Conservation (phyloP, 1,140 invertebrate genomes). For the Cyphomyrmex costatus region DNA sequence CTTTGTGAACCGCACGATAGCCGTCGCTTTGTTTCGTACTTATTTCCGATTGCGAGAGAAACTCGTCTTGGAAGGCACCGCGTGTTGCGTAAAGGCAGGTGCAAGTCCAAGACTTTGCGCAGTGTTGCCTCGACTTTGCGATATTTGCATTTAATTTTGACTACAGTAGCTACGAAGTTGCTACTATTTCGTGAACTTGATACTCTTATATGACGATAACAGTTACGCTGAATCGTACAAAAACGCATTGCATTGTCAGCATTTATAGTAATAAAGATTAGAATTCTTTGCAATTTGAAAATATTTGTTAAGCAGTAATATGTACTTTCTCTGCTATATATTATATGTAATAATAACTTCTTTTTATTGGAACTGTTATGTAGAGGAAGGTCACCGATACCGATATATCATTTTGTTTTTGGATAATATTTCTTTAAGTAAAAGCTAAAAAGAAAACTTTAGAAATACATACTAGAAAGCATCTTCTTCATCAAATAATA, state of each 20-base stretch:
- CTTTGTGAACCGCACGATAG: constrained; percentile 37
- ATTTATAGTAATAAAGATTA: background rate
- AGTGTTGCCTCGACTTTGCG: constrained; percentile 27
- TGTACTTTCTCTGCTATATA: background rate
- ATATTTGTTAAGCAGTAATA: background rate
- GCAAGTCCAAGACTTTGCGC: constrained; percentile 36
- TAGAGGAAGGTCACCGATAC: no score
- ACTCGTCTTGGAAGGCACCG: constrained; percentile 19
- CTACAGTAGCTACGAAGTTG: constrained; percentile 16
- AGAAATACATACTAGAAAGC: no score
- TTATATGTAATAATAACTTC: no score
- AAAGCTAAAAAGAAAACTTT: no score
- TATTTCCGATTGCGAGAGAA: constrained; percentile 44
- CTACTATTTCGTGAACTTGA: constrained; percentile 18
- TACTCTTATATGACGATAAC: background rate
- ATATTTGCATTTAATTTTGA: constrained; percentile 44
- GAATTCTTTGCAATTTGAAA: background rate
- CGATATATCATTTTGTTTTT: no score
- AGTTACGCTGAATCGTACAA: background rate
- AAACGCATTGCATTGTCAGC: background rate
- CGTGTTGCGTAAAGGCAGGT: constrained; percentile 28
- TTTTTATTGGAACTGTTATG: no score
- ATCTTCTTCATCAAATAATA: no score
- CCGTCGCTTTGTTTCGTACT: constrained; percentile 47
- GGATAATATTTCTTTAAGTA: no score